Evolutionary conservation across 2,113 vertebrate species (phyloP).

Genomic region (Xyliphius kryptos): DNA sequence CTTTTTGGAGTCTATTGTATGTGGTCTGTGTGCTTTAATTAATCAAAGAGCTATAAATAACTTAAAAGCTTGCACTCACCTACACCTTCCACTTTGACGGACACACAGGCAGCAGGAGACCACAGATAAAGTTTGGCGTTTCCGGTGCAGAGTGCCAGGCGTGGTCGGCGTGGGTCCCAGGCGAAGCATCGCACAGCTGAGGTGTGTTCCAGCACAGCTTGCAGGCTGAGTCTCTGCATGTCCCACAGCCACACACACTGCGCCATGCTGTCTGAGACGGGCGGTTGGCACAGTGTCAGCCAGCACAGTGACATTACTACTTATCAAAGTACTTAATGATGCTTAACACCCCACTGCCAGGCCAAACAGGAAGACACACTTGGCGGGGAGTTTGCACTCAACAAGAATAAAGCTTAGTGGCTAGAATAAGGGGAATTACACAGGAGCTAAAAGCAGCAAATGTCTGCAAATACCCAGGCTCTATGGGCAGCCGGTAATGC

Average conservation of each 20-base stretch:
- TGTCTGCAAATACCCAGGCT: conserved; percentile 19
- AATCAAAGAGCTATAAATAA: too few relatives aligned
- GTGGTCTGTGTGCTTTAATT: too few relatives aligned
- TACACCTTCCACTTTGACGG: conserved; percentile 81
- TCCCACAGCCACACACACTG: conserved; percentile 89
- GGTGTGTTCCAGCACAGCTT: conserved; percentile 79
- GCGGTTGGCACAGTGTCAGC: conserved; percentile 27
- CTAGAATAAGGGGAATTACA: conserved; percentile 32
- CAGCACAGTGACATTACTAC: conserved; percentile 14
- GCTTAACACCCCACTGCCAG: conserved; percentile 20
- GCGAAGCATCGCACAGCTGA: conserved; percentile 72
- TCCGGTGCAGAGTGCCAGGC: conserved; percentile 83
- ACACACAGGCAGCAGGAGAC: conserved; percentile 79
- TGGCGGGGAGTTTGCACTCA: conserved; percentile 21
- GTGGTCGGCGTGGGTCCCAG: conserved; percentile 80
- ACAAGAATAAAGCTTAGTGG: conserved; percentile 18
- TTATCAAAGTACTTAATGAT: conserved; percentile 7
- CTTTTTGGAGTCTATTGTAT: too few relatives aligned
- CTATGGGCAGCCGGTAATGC: conserved; percentile 12
- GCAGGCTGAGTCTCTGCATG: conserved; percentile 73
- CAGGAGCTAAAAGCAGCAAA: conserved; percentile 34
- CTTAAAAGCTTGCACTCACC: too few relatives aligned
- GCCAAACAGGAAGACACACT: conserved; percentile 19
- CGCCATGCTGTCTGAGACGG: conserved; percentile 75
- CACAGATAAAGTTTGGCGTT: conserved; percentile 79